Evolutionary conservation across 1,140 invertebrate genomes (phyloP).

Genomic region (Trichoplusia ni): DNA sequence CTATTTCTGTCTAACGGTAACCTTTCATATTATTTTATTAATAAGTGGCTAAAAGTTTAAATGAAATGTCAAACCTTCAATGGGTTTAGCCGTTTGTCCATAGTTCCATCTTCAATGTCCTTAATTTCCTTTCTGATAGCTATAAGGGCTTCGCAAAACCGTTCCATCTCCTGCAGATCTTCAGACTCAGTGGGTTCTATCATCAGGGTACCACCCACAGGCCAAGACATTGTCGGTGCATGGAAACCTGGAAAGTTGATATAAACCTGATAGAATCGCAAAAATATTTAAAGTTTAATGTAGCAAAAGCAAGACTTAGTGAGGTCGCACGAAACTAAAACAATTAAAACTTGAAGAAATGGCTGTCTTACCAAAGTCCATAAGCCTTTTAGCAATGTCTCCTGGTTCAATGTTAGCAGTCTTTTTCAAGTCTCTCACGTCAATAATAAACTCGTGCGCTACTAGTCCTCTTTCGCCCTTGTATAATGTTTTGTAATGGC

Average conservation of each 20-base stretch:
- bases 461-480: slow-evolving; percentile 92
- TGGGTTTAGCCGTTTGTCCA: slow-evolving; percentile 94
- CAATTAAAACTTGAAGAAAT: no score
- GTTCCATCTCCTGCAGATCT: slow-evolving; percentile 96
- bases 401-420: slow-evolving; percentile 96
- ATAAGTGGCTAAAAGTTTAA: no score
- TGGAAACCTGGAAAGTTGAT: slow-evolving; percentile 94
- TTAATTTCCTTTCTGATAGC: slow-evolving; percentile 96
- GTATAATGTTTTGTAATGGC: slow-evolving; percentile 95
- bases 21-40: no score
- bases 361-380: slow-evolving; percentile 98
- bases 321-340: no score
- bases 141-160: slow-evolving; percentile 98
- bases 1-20: no score
- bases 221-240: slow-evolving; percentile 99
- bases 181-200: slow-evolving; percentile 99
- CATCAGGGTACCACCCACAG: slow-evolving; percentile 98
- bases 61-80: no score
- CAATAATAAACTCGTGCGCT: slow-evolving; percentile 99
- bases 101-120: slow-evolving; percentile 94
- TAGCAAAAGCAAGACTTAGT: no score
- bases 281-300: no score
- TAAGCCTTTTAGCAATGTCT: slow-evolving; percentile 98
- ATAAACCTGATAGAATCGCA: no score
- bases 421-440: slow-evolving; percentile 97